A percentile compares a stretch with the other conserved stretches of the same genome.
Evolutionary conservation across 1,140 invertebrate species (phyloP).

Genomic region (Drosophila subobscura): DNA sequence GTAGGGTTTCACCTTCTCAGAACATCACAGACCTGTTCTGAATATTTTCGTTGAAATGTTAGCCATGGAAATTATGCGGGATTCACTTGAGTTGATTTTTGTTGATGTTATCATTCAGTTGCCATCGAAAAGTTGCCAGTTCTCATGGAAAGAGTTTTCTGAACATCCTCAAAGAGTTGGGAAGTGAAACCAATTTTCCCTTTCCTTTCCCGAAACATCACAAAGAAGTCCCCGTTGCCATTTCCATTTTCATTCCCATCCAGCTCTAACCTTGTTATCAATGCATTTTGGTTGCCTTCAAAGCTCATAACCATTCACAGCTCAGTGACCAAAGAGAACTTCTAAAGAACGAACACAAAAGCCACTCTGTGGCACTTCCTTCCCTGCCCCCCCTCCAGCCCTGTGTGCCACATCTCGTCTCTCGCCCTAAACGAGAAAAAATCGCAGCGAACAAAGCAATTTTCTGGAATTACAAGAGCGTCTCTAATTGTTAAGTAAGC

Average conservation of each 20-base stretch:
- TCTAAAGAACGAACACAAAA: constrained; percentile 57
- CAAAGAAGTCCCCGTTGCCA: constrained; percentile 25
- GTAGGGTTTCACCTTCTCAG: constrained; percentile 29
- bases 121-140: too few species aligned
- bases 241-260: constrained; percentile 10
- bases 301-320: constrained; percentile 67
- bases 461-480: constrained; percentile 77
- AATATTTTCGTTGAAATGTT: too few species aligned
- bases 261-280: constrained; percentile 28
- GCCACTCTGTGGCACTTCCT: constrained; percentile 46
- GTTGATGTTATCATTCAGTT: too few species aligned
- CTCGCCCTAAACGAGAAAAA: constrained; percentile 30
- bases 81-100: too few species aligned
- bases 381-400: constrained; percentile 1
- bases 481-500: constrained; percentile 81
- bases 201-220: constrained; percentile 1
- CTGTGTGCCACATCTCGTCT: neutral
- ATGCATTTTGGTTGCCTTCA: constrained; percentile 43
- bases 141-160: too few species aligned
- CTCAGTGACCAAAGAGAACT: constrained; percentile 67
- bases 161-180: too few species aligned
- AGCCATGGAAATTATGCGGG: too few species aligned
- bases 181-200: neutral
- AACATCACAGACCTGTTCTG: neutral
- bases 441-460: constrained; percentile 69